phyloP scores from a whole-genome alignment of 2,113 vertebrate species.

The Prionailurus viverrinus region DNA sequence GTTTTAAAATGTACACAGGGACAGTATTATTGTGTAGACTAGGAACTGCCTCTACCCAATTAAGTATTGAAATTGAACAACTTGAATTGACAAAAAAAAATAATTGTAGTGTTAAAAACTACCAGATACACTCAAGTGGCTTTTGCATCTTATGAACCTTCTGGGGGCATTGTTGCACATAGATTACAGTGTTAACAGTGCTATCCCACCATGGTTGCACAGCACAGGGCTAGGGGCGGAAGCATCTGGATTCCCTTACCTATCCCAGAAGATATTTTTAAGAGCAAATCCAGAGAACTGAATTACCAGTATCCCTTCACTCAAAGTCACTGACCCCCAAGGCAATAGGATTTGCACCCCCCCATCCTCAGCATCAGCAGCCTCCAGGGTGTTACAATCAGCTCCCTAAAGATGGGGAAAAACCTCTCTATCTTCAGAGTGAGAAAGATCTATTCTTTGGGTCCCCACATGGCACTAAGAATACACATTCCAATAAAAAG shows the following conservation, averaged over 20 bases:
- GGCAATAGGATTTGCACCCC: background rate
- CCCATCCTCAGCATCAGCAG: background rate
- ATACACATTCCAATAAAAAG: background rate
- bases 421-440: background rate
- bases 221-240: background rate
- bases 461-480: background rate
- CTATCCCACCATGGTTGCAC: rapidly evolving
- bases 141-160: background rate
- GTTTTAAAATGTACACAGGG: background rate
- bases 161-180: background rate
- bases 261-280: background rate
- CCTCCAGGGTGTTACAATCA: rapidly evolving
- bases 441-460: background rate
- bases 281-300: background rate
- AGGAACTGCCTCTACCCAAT: background rate
- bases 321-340: background rate
- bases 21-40: background rate
- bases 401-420: background rate
- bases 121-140: background rate
- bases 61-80: background rate
- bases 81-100: background rate
- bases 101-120: background rate
- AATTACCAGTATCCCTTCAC: background rate
- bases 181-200: rapidly evolving
- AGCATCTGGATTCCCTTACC: background rate